Percentiles rank a stretch among this genome's conserved stretches.
Conservation (phyloP, 2,113 vertebrate species). For the Cranoglanis bouderius region DNA sequence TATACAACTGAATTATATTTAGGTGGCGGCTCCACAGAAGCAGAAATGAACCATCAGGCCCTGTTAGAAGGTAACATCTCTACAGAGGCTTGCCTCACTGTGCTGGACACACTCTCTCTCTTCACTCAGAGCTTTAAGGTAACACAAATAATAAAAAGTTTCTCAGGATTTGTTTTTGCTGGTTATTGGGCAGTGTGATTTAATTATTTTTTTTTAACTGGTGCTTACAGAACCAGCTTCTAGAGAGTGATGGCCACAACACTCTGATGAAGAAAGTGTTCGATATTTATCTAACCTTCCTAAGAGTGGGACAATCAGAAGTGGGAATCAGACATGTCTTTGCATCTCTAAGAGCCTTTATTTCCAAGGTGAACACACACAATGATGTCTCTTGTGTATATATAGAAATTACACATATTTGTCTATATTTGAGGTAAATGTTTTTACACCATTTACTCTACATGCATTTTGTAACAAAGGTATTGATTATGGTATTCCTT, state of each 20-base stretch:
- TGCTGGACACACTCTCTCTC: constrained; percentile 88
- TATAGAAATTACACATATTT: neutral
- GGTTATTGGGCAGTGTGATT: neutral
- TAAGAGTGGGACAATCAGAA: constrained; percentile 91
- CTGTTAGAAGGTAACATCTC: constrained; percentile 91
- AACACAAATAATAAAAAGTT: constrained; percentile 40
- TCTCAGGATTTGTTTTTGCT: neutral
- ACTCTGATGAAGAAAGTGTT: constrained; percentile 95
- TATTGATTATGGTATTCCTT: neutral
- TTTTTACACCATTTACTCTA: neutral
- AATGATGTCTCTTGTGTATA: neutral
- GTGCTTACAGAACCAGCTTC: constrained; percentile 83
- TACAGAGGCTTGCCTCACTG: constrained; percentile 86
- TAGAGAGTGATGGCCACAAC: constrained; percentile 91
- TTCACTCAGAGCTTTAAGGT: constrained; percentile 96
- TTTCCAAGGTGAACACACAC: constrained; percentile 83
- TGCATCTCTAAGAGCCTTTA: constrained; percentile 88
- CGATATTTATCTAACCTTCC: constrained; percentile 91
- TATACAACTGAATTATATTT: neutral
- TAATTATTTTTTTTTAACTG: neutral
- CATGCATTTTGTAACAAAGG: too few relatives aligned
- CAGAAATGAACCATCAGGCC: constrained; percentile 89
- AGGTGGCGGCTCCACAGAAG: constrained; percentile 85
- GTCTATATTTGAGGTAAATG: neutral
- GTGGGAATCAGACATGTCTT: constrained; percentile 88